Base-by-base conservation (phyloP, 2,113 vertebrate genomes). In the Tachysurus vachellii region DNA sequence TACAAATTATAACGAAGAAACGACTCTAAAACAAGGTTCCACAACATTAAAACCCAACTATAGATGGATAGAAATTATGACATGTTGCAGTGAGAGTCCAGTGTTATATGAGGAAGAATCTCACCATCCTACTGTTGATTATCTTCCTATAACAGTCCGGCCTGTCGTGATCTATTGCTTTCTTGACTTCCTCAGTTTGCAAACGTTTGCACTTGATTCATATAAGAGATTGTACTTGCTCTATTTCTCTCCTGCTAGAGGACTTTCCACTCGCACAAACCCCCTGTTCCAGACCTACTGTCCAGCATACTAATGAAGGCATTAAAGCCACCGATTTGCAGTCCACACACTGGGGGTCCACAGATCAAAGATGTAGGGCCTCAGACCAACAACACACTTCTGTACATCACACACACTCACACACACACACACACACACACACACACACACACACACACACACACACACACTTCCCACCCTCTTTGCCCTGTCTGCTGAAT, bases 331-430 rank as follows among this genome's bases (percentile, higher is more conserved):
- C 79, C 83, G 71, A 92, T 92, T 88, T 85, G 86, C 89, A 90
- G 82, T 92, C 90, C 88, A 85, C 82, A 87, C 88, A 79, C 87
- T 92, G 83, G 87, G 75, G 88, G 71, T 87, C 87, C 81, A 83
- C 82, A 88, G 91, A 92, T 93, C 91, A 92, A 89, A 92, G 91
- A 92, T 92, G 87, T 90, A 91, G 84, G 88, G 89, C 89, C 76
- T 87, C 85, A 86, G 50, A 76, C 83, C 73, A 47, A 88, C 59
- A 88, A 76, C 77, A 80, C 54, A 80, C 50, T 42, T 28, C 13
- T 28, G 28, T 31, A 54, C 44, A 76, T n/a, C 75, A 77, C 53
- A 79, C 31, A 12, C 5, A 70, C 14, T 36, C n/a, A 70, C 68
- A 70, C 31, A 70, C 47, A 83, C 53, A 77, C 54, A 76, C 85